Conservation (phyloP, 1,140 invertebrate species). For the Globodera rostochiensis region DNA sequence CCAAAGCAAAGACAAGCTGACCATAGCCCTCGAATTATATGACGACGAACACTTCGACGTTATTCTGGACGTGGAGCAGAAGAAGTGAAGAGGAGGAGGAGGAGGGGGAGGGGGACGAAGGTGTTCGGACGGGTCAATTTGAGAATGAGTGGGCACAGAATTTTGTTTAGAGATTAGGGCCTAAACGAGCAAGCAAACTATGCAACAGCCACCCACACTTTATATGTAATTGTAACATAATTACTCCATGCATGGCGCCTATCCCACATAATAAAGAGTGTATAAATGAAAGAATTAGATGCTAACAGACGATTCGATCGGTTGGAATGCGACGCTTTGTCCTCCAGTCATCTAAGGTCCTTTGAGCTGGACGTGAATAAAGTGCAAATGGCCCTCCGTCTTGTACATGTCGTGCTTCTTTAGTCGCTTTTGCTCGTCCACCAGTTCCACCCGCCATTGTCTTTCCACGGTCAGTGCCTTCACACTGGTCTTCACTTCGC, state of each 20-base stretch:
- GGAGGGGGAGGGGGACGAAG: background rate
- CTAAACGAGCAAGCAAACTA: no score
- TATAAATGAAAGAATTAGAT: no score
- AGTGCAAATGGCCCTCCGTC: conserved; percentile 1
- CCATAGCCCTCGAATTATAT: background rate
- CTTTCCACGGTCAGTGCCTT: background rate
- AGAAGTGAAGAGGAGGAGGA: background rate
- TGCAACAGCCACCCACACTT: background rate
- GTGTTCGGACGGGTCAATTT: background rate
- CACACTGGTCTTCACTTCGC: background rate
- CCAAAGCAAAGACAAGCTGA: background rate
- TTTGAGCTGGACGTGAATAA: conserved; percentile 2
- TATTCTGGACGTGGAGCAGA: background rate
- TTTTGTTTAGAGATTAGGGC: no score
- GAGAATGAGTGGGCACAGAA: background rate
- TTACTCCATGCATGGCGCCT: background rate
- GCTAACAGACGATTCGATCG: background rate
- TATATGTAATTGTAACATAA: background rate
- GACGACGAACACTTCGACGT: background rate
- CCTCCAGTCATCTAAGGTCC: background rate
- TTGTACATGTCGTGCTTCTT: background rate
- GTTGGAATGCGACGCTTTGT: no score
- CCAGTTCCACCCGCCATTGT: background rate
- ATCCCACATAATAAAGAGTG: background rate
- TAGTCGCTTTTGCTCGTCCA: background rate